Conservation (phyloP, 2,888 invertebrate species). For the Dynastes grantii region DNA sequence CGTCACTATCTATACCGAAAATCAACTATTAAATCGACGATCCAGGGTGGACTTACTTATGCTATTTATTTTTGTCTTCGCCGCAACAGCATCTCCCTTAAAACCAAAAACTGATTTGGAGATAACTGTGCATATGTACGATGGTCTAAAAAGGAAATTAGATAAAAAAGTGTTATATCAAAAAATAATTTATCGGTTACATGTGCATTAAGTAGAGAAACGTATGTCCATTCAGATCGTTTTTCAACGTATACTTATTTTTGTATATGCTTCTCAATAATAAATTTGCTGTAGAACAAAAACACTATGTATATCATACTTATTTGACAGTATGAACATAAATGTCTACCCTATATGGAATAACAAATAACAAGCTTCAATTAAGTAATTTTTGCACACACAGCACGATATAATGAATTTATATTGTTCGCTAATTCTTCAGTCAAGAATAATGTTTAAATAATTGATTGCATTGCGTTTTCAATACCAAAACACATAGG, state of each 20-base stretch:
- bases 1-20: too few species aligned
- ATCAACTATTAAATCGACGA: too few species aligned
- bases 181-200: constrained; percentile 17
- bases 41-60: too few species aligned
- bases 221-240: constrained; percentile 1
- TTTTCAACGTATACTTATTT: constrained; percentile 16
- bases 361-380: constrained; percentile 18
- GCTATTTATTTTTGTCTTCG: too few species aligned
- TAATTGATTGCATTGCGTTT: background rate
- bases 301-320: background rate
- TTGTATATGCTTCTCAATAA: constrained; percentile 5
- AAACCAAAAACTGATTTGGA: background rate
- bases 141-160: background rate
- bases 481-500: background rate
- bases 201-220: background rate
- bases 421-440: constrained; percentile 6
- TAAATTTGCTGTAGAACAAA: constrained; percentile 11
- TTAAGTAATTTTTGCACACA: constrained; percentile 5
- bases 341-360: constrained; percentile 4
- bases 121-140: too few species aligned
- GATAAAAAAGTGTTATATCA: background rate
- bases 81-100: background rate
- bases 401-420: constrained; percentile 7
- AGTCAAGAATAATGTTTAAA: constrained; percentile 6
- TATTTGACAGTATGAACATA: constrained; percentile 12